These are phyloP conservation scores for Cynodonichthys magdalenae DNA, from an alignment of 2,797 vertebrate species.

Conservation along the genomic window DNA sequence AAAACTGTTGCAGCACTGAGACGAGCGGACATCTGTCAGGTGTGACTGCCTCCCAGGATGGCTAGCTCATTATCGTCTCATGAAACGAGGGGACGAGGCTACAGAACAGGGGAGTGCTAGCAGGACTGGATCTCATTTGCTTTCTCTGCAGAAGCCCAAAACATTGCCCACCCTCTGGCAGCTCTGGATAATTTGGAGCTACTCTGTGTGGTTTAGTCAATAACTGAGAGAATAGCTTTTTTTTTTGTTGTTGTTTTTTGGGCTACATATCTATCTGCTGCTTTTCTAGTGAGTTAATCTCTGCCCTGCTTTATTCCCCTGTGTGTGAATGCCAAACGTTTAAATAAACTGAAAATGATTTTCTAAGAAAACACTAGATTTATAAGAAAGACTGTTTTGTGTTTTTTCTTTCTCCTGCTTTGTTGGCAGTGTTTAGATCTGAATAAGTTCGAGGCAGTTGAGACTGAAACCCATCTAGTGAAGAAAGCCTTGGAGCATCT, in stretches of 20 bases:
- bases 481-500: conserved; percentile 87
- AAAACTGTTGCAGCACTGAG: conserved; percentile 58
- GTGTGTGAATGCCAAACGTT: conserved; percentile 14
- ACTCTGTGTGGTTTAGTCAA: conserved; percentile 47
- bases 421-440: conserved; percentile 90
- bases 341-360: conserved; percentile 10
- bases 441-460: conserved; percentile 89
- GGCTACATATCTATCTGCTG: conserved; percentile 53
- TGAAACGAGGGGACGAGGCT: conserved; percentile 60
- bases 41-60: conserved; percentile 69
- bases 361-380: neutral
- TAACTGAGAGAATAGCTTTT: conserved; percentile 34
- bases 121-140: conserved; percentile 61
- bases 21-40: conserved; percentile 75
- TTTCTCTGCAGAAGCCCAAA: conserved; percentile 57
- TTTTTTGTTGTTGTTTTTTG: neutral
- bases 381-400: conserved; percentile 2
- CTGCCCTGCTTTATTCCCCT: conserved; percentile 16
- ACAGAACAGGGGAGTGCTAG: conserved; percentile 51
- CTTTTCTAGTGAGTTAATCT: conserved; percentile 24
- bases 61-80: conserved; percentile 69
- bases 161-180: conserved; percentile 59
- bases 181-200: conserved; percentile 60
- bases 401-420: conserved; percentile 7
- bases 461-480: conserved; percentile 85